Percentiles rank a stretch among this genome's conserved stretches.
These are phyloP conservation scores for Athene cunicularia DNA, from an alignment of 2,113 vertebrate genomes.

Conservation along the genomic window DNA sequence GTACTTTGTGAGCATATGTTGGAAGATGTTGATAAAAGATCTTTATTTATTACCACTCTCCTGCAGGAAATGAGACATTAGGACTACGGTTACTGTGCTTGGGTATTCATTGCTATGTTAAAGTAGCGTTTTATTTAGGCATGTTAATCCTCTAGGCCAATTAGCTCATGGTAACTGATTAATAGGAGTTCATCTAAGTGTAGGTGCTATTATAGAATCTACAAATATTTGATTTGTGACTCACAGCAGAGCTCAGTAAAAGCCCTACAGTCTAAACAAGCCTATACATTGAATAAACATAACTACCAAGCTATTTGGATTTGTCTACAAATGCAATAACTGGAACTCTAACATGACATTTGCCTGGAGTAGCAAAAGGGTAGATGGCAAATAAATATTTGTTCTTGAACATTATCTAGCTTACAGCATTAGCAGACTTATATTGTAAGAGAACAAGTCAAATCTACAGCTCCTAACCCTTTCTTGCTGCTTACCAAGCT, in stretches of 20 bases:
- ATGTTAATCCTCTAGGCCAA: slow-evolving; percentile 8
- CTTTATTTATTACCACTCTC: not conserved
- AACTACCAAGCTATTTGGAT: slow-evolving; percentile 34
- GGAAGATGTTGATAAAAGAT: slow-evolving; percentile 5
- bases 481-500: not conserved
- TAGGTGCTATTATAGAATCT: not conserved
- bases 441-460: not conserved
- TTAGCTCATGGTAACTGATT: slow-evolving; percentile 5
- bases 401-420: not conserved
- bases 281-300: slow-evolving; percentile 40
- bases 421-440: not conserved
- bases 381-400: slow-evolving; percentile 57
- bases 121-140: slow-evolving; percentile 30
- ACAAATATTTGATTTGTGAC: slow-evolving; percentile 45
- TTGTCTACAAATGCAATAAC: slow-evolving; percentile 26
- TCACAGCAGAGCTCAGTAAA: slow-evolving; percentile 30
- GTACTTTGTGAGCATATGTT: not conserved
- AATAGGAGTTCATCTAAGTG: slow-evolving; percentile 5
- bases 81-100: not conserved
- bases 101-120: not conserved
- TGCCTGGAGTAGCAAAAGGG: slow-evolving; percentile 20
- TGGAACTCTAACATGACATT: slow-evolving; percentile 20
- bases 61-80: not conserved
- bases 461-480: not conserved
- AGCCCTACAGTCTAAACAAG: slow-evolving; percentile 39